These are phyloP conservation scores for Prorops nasuta DNA, from an alignment of 1,140 invertebrate genomes.

Conservation along the genomic window DNA sequence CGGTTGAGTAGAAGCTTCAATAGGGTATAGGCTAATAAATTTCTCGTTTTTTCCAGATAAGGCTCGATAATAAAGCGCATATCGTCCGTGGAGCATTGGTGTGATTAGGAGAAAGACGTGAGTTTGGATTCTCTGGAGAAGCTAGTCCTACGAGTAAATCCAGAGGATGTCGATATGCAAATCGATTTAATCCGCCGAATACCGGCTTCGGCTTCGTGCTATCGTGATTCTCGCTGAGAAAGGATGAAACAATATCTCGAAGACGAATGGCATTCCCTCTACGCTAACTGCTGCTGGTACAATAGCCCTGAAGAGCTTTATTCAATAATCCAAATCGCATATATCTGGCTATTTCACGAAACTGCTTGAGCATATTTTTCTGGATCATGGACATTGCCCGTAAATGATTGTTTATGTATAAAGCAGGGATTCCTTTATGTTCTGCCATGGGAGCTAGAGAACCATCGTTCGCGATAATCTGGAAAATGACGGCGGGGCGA, in stretches of 20 bases:
- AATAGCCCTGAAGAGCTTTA: slow-evolving; percentile 12
- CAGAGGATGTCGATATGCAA: slow-evolving; percentile 7
- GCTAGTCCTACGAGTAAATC: slow-evolving; percentile 19
- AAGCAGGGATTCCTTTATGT: slow-evolving; percentile 2
- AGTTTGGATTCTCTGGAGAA: slow-evolving; percentile 11
- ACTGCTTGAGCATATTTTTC: slow-evolving; percentile 1
- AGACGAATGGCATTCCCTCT: slow-evolving; percentile 5
- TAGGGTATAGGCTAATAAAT: slow-evolving; percentile 5
- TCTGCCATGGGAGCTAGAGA: too few species aligned
- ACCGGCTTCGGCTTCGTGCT: neutral
- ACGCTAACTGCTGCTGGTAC: slow-evolving; percentile 9
- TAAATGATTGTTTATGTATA: slow-evolving; percentile 19
- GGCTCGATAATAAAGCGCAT: slow-evolving; percentile 8
- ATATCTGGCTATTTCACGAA: neutral
- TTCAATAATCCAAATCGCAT: slow-evolving; percentile 8
- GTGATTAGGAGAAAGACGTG: neutral
- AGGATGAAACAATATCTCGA: slow-evolving; percentile 10
- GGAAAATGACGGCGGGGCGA: neutral
- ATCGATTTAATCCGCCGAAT: slow-evolving; percentile 14
- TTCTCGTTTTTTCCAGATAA: slow-evolving; percentile 12
- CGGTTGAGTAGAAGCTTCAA: too few species aligned
- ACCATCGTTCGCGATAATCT: slow-evolving; percentile 3
- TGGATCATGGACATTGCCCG: neutral
- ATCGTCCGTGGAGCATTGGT: neutral
- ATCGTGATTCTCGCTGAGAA: slow-evolving; percentile 4